These are phyloP conservation scores for Taphrorychus bicolor DNA, from an alignment of 2,888 invertebrate genomes.

Conservation along the genomic window DNA sequence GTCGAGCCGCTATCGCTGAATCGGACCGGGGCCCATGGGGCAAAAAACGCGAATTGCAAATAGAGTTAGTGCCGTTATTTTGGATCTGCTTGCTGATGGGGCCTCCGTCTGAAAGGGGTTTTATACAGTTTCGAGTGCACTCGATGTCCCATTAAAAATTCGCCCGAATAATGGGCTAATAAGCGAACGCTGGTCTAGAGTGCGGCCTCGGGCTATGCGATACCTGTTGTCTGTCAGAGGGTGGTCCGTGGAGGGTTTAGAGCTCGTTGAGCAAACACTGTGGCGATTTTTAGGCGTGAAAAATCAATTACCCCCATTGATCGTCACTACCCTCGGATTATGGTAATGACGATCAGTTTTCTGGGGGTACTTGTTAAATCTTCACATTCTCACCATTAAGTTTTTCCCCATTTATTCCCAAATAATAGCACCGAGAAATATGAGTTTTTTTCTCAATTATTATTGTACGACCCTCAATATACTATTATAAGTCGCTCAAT, in stretches of 20 bases:
- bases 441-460: too few relatives aligned
- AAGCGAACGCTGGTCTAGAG: conserved; percentile 35
- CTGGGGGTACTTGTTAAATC: not conserved
- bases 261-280: conserved; percentile 35
- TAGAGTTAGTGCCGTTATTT: conserved; percentile 44
- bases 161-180: conserved; percentile 39
- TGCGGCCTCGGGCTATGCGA: conserved; percentile 41
- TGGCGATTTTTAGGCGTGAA: conserved; percentile 38
- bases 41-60: conserved; percentile 50
- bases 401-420: not conserved
- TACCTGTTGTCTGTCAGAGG: conserved; percentile 41
- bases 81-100: conserved; percentile 2
- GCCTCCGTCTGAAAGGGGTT: conserved; percentile 6
- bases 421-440: too few relatives aligned
- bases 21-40: conserved; percentile 32
- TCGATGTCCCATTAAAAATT: conserved; percentile 39
- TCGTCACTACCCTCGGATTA: conserved; percentile 18
- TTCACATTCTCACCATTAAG: not conserved
- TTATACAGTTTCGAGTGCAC: conserved; percentile 35
- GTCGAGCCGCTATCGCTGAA: conserved; percentile 50
- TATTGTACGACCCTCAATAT: too few relatives aligned
- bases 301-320: conserved; percentile 43
- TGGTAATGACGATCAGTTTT: conserved; percentile 17
- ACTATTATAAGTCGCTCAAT: conserved; percentile 21
- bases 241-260: conserved; percentile 25